Evolutionary conservation across 2,888 invertebrate genomes (phyloP).

Genomic region (Polietes domitor): DNA sequence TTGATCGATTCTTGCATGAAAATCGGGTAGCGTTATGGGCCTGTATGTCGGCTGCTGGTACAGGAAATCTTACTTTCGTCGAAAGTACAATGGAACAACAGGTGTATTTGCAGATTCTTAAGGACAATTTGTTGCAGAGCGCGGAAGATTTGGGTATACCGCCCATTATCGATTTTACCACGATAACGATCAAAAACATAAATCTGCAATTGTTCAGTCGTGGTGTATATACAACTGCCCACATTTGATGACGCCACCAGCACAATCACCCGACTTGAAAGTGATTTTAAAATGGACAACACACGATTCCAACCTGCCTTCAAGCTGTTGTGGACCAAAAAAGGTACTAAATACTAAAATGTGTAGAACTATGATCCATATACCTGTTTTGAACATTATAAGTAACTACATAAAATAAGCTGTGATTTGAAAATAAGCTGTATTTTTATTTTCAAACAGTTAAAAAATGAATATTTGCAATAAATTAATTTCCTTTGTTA

Average conservation of each 20-base stretch:
- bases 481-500: too few relatives aligned
- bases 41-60: neutral
- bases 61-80: constrained; percentile 14
- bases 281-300: too few relatives aligned
- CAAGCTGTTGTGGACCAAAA: too few relatives aligned
- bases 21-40: neutral
- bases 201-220: constrained; percentile 44
- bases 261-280: constrained; percentile 40
- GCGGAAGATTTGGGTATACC: constrained; percentile 6
- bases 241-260: constrained; percentile 37
- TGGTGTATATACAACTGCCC: constrained; percentile 51
- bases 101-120: neutral
- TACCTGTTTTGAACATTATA: too few relatives aligned
- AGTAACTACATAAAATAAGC: too few relatives aligned
- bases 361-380: too few relatives aligned
- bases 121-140: constrained; percentile 6
- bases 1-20: too few relatives aligned
- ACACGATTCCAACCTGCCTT: too few relatives aligned
- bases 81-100: constrained; percentile 24
- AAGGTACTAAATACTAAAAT: too few relatives aligned
- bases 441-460: too few relatives aligned
- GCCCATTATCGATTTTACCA: neutral
- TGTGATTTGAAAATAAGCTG: too few relatives aligned
- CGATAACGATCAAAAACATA: constrained; percentile 43
- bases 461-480: too few relatives aligned